Conservation (phyloP, 2,113 vertebrate species). For the Chelonoidis abingdonii region DNA sequence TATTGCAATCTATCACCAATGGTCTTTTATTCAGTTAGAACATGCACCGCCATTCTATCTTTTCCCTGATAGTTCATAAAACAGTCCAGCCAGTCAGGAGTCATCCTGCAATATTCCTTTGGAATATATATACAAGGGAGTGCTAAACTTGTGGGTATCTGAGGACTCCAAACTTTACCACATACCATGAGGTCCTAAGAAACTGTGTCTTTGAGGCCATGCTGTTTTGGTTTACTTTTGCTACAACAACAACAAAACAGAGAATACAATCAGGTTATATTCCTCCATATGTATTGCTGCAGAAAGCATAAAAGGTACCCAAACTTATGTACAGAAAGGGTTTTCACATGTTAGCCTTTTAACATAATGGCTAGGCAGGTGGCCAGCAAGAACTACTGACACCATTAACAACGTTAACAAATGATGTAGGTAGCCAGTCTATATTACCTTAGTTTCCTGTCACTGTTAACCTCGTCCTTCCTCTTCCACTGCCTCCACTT, state of each 20-base stretch:
- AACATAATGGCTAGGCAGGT: neutral
- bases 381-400: neutral
- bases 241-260: neutral
- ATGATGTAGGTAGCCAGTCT: neutral
- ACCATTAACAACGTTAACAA: neutral
- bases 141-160: neutral
- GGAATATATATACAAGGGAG: constrained; percentile 54
- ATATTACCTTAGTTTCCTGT: constrained; percentile 2
- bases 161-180: neutral
- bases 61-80: constrained; percentile 13
- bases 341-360: neutral
- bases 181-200: neutral
- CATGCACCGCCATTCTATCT: neutral
- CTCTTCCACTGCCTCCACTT: neutral
- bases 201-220: neutral
- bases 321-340: neutral
- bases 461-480: constrained; percentile 22
- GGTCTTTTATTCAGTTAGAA: neutral
- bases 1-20: neutral
- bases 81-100: neutral
- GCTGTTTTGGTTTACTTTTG: neutral
- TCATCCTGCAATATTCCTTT: constrained; percentile 12
- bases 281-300: neutral
- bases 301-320: neutral
- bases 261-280: neutral